Percentiles rank a stretch among this genome's conserved stretches.
Conservation (phyloP, 1,140 invertebrate genomes). For the Papilio helenus region DNA sequence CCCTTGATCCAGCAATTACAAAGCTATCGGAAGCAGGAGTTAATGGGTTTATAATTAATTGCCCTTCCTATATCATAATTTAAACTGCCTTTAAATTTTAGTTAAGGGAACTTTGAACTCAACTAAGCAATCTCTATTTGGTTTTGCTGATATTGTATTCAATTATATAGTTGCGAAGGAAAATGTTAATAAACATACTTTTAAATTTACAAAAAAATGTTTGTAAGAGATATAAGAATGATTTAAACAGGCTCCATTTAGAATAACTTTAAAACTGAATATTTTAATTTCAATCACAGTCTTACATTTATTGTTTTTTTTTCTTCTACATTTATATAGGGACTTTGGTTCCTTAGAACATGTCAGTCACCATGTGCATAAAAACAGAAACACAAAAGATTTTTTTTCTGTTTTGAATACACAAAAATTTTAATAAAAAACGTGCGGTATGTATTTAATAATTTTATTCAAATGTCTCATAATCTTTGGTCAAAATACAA, state of each 20-base stretch:
- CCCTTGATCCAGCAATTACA: conserved; percentile 22
- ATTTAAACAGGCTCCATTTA: too few relatives aligned
- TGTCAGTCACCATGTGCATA: too few relatives aligned
- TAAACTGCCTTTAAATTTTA: background rate
- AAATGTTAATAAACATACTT: background rate
- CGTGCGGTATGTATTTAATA: background rate
- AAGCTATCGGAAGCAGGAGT: conserved; percentile 18
- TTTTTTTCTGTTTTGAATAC: background rate
- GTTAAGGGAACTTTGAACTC: background rate
- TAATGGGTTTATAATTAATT: conserved; percentile 33
- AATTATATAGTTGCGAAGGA: background rate
- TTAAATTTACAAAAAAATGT: background rate
- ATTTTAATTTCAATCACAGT: too few relatives aligned
- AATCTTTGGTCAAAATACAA: background rate
- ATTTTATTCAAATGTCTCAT: background rate
- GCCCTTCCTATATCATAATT: background rate
- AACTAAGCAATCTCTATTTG: background rate
- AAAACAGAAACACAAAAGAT: too few relatives aligned
- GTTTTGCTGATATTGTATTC: background rate
- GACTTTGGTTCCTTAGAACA: too few relatives aligned
- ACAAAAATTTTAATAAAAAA: background rate
- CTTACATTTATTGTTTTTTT: too few relatives aligned
- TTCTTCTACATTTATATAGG: too few relatives aligned
- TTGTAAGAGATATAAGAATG: background rate
- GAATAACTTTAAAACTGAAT: too few relatives aligned